Evolutionary conservation across 2,888 invertebrate genomes (phyloP).

Genomic region (Hipparchia sbordonii): DNA sequence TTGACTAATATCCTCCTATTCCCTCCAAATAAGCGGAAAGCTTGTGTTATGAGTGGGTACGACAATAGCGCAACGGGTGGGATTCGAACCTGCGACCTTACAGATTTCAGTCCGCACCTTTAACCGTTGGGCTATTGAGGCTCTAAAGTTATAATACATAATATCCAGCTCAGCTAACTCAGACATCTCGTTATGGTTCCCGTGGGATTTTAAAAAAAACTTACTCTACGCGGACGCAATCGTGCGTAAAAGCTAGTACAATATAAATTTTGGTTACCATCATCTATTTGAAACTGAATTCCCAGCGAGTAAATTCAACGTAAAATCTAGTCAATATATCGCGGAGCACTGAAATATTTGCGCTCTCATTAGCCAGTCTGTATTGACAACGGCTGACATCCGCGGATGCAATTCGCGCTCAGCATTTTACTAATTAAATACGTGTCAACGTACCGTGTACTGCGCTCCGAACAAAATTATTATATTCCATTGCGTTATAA

Average conservation of each 20-base stretch:
- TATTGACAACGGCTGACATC: slow-evolving; percentile 58
- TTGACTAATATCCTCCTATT: no score
- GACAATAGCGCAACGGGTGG: no score
- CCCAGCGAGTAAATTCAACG: not conserved
- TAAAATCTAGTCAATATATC: slow-evolving; percentile 56
- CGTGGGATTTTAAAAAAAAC: no score
- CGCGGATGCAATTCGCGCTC: slow-evolving; percentile 57
- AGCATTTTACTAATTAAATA: slow-evolving; percentile 67
- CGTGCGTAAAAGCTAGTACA: not conserved
- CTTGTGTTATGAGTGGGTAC: no score
- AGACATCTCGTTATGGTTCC: no score
- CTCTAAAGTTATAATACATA: no score
- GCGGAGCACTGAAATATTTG: slow-evolving; percentile 60
- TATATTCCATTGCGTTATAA: slow-evolving; percentile 1
- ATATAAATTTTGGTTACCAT: not conserved
- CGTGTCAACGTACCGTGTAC: slow-evolving; percentile 37
- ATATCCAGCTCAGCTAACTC: no score
- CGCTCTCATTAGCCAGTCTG: slow-evolving; percentile 62
- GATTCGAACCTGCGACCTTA: no score
- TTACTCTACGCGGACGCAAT: no score
- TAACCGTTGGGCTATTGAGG: no score
- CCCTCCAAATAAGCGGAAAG: no score
- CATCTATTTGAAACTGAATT: not conserved
- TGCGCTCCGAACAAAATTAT: slow-evolving; percentile 3
- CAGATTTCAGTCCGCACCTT: no score